Base-by-base conservation (phyloP, 2,113 vertebrate species). In the Ornithorhynchus anatinus region DNA sequence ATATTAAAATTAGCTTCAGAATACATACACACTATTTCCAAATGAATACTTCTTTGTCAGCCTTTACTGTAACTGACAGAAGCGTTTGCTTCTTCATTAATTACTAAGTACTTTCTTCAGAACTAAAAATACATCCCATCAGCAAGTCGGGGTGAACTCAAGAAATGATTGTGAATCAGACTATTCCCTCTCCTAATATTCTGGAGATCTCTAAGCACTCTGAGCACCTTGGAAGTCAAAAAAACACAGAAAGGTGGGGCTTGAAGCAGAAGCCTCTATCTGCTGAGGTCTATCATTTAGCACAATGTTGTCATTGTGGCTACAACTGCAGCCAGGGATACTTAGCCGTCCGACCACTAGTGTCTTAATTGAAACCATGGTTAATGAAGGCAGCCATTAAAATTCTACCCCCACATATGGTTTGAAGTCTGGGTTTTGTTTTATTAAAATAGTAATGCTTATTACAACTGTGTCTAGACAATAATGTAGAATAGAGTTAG, bases 301-400 rank as follows among this genome's bases (percentile, higher is more conserved):
- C 72, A 80, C 77, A 93, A 86, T 88, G 85, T 91, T 92, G 89
- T 90, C 89, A 88, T 93, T 93, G 95, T 88, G 88, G 88, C 82
- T 74, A 70, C 72, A 90, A 88, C 56, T 92, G 89, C 80, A 87
- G 87, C 78, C 82, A 86, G 84, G 89, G 90, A 91, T 91, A 94
- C 84, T 92, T 94, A 94, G 89, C 87, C 75, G 89, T 92, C 90
- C 94, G 90, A 92, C 89, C 86, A 86, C 82, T 64, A 93, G 80
- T 84, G 85, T 81, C 86, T 92, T 90, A 91, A 80, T 40, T 57
- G 20, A 84, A 64, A 84, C 58, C 73, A 27, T 77, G 77, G 84
- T 88, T 86, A 88, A 89, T 82, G 75, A 89, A 91, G 87, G 72
- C 43, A 86, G 72, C 51, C 84, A 88, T 82, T 39, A 86, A 60